These are phyloP conservation scores for Hoplostethus mediterraneus DNA, from an alignment of 2,797 vertebrate genomes.

Conservation along the genomic window DNA sequence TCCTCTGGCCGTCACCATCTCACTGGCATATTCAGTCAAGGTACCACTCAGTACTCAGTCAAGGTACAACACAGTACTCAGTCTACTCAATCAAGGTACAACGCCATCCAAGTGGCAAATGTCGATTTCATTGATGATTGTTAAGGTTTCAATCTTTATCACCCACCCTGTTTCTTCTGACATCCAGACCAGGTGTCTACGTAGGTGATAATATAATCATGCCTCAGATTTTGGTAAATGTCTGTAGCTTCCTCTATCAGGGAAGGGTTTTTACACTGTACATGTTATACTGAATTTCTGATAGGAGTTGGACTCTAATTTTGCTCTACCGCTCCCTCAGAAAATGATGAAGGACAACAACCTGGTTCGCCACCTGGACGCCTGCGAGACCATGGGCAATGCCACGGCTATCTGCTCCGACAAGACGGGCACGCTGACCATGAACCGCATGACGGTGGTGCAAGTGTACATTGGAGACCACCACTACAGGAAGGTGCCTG, in stretches of 20 bases:
- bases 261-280: background rate
- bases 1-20: slow-evolving; percentile 97
- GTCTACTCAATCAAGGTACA: too few species aligned
- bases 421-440: slow-evolving; percentile 97
- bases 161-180: too few species aligned
- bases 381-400: slow-evolving; percentile 98
- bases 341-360: slow-evolving; percentile 99
- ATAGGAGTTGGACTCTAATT: background rate
- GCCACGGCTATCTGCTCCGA: slow-evolving; percentile 98
- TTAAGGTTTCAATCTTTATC: too few species aligned
- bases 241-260: background rate
- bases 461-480: slow-evolving; percentile 89
- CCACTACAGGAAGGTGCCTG: slow-evolving; percentile 91
- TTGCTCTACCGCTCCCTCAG: slow-evolving; percentile 72
- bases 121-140: too few species aligned
- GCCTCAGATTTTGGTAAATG: too few species aligned
- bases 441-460: slow-evolving; percentile 97
- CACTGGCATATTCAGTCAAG: slow-evolving; percentile 98
- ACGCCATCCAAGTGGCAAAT: too few species aligned
- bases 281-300: too few species aligned
- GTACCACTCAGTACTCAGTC: slow-evolving; percentile 66
- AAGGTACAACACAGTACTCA: too few species aligned
- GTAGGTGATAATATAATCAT: too few species aligned
- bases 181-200: too few species aligned
- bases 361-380: slow-evolving; percentile 95